Conservation (phyloP, 2,797 vertebrate species). For the Hippoglossus hippoglossus region DNA sequence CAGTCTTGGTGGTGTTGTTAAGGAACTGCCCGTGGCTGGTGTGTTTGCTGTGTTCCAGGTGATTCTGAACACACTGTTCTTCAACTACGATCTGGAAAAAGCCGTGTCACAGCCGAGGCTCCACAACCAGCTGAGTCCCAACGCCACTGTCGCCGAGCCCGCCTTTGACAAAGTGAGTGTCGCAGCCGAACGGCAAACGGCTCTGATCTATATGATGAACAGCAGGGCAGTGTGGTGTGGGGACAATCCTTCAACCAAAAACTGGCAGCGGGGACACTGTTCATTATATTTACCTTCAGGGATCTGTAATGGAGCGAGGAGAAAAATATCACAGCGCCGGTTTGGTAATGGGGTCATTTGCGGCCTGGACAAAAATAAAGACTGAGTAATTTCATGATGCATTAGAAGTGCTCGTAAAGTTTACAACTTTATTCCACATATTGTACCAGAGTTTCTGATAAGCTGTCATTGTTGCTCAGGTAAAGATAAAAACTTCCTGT, state of each 20-base stretch:
- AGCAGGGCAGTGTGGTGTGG: not conserved
- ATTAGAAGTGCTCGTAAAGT: not conserved
- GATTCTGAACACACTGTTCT: slow-evolving; percentile 91
- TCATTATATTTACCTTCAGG: slow-evolving; percentile 35
- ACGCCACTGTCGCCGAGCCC: slow-evolving; percentile 81
- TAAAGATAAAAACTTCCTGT: not conserved
- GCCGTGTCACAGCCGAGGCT: slow-evolving; percentile 88
- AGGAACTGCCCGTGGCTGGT: too few species aligned
- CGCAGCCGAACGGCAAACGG: slow-evolving; percentile 20
- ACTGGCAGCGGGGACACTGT: not conserved
- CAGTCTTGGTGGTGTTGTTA: too few species aligned
- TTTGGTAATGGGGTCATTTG: slow-evolving; percentile 1
- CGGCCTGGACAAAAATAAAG: not conserved
- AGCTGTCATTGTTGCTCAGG: not conserved
- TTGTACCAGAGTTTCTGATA: not conserved
- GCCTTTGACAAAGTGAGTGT: slow-evolving; percentile 85
- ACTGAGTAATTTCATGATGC: not conserved
- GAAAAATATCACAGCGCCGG: not conserved
- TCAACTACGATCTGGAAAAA: slow-evolving; percentile 85
- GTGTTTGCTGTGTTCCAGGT: slow-evolving; percentile 78
- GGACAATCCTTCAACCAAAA: slow-evolving; percentile 28
- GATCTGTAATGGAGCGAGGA: not conserved
- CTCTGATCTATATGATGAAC: slow-evolving; percentile 26
- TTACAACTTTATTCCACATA: not conserved
- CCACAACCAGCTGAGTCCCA: slow-evolving; percentile 94